A percentile compares a stretch with the other conserved stretches of the same genome.
phyloP scores from a whole-genome alignment of 2,888 invertebrate species.

The Himalopsyche japonica region DNA sequence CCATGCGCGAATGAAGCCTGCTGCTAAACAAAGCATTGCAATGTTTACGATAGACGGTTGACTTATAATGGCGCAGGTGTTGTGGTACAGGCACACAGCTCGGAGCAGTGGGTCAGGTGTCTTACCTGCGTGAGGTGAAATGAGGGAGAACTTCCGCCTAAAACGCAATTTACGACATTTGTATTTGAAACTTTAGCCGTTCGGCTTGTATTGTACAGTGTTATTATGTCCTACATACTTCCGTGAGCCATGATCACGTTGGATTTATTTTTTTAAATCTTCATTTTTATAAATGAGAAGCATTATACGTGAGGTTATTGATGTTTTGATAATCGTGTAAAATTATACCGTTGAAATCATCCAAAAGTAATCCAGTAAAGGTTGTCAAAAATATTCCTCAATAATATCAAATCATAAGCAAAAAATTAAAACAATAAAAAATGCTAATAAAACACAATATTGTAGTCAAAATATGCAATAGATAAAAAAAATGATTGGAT shows the following conservation, averaged over 20 bases:
- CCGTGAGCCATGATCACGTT: neutral
- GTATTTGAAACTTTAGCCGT: neutral
- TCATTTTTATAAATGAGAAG: neutral
- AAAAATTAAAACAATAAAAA: too few species aligned
- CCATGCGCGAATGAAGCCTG: neutral
- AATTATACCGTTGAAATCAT: neutral
- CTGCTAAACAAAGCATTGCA: neutral
- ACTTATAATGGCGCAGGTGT: neutral
- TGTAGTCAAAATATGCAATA: too few species aligned
- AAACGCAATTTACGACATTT: conserved; percentile 1
- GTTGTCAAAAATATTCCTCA: neutral
- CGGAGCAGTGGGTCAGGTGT: neutral
- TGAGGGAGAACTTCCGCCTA: neutral
- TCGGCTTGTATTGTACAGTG: neutral
- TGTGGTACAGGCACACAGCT: neutral
- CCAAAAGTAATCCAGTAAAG: neutral
- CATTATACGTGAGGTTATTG: neutral
- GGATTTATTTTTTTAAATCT: neutral
- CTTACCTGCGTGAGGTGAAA: neutral
- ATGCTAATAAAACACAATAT: too few species aligned
- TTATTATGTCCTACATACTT: neutral
- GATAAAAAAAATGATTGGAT: too few species aligned
- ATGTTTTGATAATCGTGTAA: neutral
- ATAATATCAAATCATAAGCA: too few species aligned
- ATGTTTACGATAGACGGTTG: neutral